These are phyloP conservation scores for Myotis myotis DNA, from an alignment of 2,797 vertebrate genomes.

Conservation along the genomic window DNA sequence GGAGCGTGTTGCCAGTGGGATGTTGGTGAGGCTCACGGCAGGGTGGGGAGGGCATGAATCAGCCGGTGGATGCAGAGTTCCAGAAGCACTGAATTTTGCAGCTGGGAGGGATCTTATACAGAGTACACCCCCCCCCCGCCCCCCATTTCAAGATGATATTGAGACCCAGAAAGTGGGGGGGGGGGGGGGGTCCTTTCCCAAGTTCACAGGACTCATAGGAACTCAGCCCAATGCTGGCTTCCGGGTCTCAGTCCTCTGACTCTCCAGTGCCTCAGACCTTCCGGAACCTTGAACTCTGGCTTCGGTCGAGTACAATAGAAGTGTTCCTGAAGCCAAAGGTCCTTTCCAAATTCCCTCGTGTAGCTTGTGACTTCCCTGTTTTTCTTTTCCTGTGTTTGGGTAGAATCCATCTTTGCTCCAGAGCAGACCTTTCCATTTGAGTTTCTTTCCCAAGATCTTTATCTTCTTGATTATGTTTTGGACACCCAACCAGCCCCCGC, in stretches of 20 bases:
- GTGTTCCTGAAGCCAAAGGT: not conserved
- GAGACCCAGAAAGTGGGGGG: not conserved
- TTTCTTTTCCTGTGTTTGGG: constrained; percentile 39
- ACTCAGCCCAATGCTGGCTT: not conserved
- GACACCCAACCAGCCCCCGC: accelerated
- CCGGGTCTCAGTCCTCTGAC: not conserved
- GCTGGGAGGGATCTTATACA: not conserved
- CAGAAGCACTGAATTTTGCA: not conserved
- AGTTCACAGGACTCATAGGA: not conserved
- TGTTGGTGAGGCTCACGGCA: not conserved
- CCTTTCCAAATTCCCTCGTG: not conserved
- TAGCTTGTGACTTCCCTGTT: not conserved
- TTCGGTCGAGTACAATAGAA: not conserved
- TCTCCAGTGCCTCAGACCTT: not conserved
- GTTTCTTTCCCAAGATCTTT: not conserved
- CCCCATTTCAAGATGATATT: not conserved
- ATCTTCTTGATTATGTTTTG: not conserved
- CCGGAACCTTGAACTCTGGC: not conserved
- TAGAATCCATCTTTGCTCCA: not conserved
- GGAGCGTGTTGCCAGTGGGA: not conserved
- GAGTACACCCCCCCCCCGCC: not conserved
- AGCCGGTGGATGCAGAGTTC: not conserved
- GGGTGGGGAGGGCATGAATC: not conserved
- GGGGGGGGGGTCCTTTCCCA: not conserved
- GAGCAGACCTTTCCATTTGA: not conserved